Conservation (phyloP, 2,888 invertebrate species). For the Rhabditoides inermis region DNA sequence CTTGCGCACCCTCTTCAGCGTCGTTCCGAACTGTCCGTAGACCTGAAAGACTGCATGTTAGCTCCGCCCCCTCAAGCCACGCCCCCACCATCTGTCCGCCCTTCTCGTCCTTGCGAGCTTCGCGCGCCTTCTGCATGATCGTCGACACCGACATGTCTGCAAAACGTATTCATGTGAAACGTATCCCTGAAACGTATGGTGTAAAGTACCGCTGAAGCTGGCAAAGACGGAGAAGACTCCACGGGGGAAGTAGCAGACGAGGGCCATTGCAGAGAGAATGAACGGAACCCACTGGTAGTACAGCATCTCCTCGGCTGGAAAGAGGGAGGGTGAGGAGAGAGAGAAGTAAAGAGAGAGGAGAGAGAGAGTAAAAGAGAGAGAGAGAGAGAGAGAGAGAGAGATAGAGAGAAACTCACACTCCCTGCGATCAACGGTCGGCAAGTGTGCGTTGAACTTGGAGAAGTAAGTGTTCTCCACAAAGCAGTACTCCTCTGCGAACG, state of each 20-base stretch:
- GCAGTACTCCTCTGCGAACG: conserved; percentile 57
- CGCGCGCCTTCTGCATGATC: neutral
- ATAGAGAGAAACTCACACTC: too few relatives aligned
- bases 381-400: neutral
- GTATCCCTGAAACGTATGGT: too few relatives aligned
- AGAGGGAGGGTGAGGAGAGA: too few relatives aligned
- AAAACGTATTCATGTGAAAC: too few relatives aligned
- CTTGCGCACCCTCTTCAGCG: too few relatives aligned
- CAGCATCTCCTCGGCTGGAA: neutral
- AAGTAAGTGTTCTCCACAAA: conserved; percentile 57
- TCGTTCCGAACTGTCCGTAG: too few relatives aligned
- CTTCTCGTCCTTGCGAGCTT: neutral
- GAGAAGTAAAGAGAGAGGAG: conserved; percentile 2
- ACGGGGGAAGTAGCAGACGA: conserved; percentile 35
- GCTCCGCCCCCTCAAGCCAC: neutral
- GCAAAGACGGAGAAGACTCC: conserved; percentile 31
- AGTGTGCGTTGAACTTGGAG: neutral
- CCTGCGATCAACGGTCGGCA: neutral
- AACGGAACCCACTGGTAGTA: conserved; percentile 52
- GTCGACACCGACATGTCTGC: neutral
- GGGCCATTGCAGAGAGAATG: conserved; percentile 40
- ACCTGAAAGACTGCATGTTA: too few relatives aligned
- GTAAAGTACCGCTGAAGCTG: too few relatives aligned
- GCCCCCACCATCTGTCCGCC: neutral
- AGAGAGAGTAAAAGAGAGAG: neutral